Percentiles rank a stretch among this genome's conserved stretches.
These are phyloP conservation scores for Oryzias sinensis DNA, from an alignment of 2,797 vertebrate species.

Conservation along the genomic window DNA sequence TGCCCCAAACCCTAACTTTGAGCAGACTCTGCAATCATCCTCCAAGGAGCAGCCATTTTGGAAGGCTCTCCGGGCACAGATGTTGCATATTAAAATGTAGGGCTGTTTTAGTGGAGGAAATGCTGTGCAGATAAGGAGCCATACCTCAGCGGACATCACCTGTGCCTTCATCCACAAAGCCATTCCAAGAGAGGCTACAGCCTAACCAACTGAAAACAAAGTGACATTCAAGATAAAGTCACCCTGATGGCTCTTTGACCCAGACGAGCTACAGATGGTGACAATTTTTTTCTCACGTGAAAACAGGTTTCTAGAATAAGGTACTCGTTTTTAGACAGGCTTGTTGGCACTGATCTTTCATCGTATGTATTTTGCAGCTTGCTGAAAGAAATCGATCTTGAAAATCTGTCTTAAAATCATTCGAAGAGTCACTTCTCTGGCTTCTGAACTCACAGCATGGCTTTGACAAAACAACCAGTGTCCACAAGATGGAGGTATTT, in stretches of 20 bases:
- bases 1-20: constrained; percentile 78
- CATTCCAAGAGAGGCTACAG: constrained; percentile 79
- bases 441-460: neutral
- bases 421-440: constrained; percentile 7
- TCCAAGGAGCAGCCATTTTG: constrained; percentile 88
- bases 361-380: neutral
- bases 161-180: constrained; percentile 85
- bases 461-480: constrained; percentile 24
- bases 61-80: constrained; percentile 84
- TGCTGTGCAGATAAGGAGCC: constrained; percentile 62
- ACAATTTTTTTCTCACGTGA: constrained; percentile 70
- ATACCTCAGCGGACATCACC: constrained; percentile 79
- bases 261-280: constrained; percentile 62
- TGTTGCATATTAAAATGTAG: constrained; percentile 88
- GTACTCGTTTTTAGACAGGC: constrained; percentile 16
- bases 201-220: constrained; percentile 84
- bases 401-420: neutral
- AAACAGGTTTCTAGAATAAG: constrained; percentile 59
- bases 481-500: constrained; percentile 86
- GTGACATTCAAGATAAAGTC: constrained; percentile 85
- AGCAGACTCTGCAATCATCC: constrained; percentile 82
- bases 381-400: neutral
- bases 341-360: neutral
- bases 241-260: constrained; percentile 75
- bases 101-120: constrained; percentile 73